Evolutionary conservation across 2,888 invertebrate genomes (phyloP).

Genomic region (Flexamia atlantica): DNA sequence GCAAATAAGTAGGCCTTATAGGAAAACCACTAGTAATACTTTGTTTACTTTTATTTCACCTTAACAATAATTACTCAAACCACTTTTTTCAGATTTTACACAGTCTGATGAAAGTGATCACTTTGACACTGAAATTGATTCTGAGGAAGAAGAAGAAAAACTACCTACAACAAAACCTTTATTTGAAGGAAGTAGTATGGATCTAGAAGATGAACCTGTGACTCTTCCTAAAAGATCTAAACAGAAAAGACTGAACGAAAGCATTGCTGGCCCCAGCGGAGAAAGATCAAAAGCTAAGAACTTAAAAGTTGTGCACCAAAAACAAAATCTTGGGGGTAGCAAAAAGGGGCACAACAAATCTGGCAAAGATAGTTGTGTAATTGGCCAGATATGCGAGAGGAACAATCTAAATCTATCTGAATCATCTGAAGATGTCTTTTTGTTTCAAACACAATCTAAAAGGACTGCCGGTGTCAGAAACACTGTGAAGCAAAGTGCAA

Average conservation of each 20-base stretch:
- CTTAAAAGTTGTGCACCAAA: neutral
- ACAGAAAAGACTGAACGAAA: neutral
- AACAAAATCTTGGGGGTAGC: neutral
- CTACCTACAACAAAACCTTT: neutral
- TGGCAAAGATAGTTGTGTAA: neutral
- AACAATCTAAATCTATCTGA: neutral
- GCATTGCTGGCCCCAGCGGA: constrained; percentile 19
- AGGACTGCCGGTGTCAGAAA: neutral
- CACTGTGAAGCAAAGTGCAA: neutral
- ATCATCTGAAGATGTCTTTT: constrained; percentile 23
- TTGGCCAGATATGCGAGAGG: neutral
- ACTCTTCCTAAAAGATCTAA: constrained; percentile 10
- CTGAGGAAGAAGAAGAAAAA: constrained; percentile 17
- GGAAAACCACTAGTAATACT: too few species aligned
- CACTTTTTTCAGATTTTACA: neutral
- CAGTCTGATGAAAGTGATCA: constrained; percentile 2
- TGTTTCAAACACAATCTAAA: neutral
- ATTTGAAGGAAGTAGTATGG: neutral
- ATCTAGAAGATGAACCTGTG: neutral
- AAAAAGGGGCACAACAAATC: constrained; percentile 4
- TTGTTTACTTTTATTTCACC: too few species aligned
- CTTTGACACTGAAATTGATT: constrained; percentile 44
- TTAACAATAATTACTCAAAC: neutral
- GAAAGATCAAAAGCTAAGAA: constrained; percentile 10
- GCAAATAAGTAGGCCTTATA: too few species aligned